Percentiles rank a stretch among this genome's conserved stretches.
These are phyloP conservation scores for Apteryx mantelli DNA, from an alignment of 2,113 vertebrate genomes.

Conservation along the genomic window DNA sequence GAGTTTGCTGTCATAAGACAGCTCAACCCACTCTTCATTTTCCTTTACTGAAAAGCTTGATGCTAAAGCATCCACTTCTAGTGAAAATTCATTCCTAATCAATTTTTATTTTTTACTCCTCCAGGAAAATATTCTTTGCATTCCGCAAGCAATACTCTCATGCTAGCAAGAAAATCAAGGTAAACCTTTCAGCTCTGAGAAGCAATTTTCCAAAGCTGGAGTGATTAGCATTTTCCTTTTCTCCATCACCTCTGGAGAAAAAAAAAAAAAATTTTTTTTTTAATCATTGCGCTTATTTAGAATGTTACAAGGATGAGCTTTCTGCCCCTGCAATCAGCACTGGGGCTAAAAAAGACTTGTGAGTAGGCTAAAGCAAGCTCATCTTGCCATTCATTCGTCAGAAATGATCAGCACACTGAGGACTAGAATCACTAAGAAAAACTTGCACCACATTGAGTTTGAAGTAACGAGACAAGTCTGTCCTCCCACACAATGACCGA, in stretches of 20 bases:
- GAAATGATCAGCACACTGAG: background rate
- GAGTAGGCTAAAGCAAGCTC: background rate
- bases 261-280: background rate
- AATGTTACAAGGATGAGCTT: background rate
- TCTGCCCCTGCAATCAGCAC: background rate
- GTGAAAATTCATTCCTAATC: background rate
- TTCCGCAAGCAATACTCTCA: background rate
- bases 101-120: background rate
- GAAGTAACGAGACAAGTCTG: background rate
- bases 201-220: background rate
- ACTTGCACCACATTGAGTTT: background rate
- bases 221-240: background rate
- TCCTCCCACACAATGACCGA: background rate
- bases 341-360: background rate
- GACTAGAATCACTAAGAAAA: background rate
- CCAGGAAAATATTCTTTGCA: background rate
- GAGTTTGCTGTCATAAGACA: background rate
- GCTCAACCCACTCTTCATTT: background rate
- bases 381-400: background rate
- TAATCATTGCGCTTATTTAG: background rate
- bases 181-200: background rate
- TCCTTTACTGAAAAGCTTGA: background rate
- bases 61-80: background rate
- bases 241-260: background rate
- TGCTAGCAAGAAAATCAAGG: background rate